Base-by-base conservation (phyloP, 2,888 invertebrate species). In the Cantharis nigra region DNA sequence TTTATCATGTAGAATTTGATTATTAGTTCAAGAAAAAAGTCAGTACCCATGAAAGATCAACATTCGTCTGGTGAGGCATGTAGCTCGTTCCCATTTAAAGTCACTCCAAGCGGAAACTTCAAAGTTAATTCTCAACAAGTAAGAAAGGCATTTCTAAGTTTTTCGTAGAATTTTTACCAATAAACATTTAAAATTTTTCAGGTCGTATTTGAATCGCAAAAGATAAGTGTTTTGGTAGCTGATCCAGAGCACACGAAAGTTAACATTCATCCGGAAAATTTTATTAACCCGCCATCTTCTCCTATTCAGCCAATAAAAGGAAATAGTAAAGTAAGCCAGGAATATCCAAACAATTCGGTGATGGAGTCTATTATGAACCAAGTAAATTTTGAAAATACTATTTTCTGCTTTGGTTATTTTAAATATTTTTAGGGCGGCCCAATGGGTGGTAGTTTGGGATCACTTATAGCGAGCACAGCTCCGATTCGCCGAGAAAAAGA, bases 51-150 rank as follows among this genome's bases (percentile, higher is more conserved):
- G 14, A 78, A 79, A 63, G 67, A 72, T 9, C 62, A 63, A 11
- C 74, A 77, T 71, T 78, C 73, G 70, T 75, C 80, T 75, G 80
- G 78, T 69, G 83, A 83, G 49, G 79, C 76, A 75, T 82, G 82
- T 67, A 82, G 82, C 70, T 80, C 88, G n/a, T 93, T 93, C 85
- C 93, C 93, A 3, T 93, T 93, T 83, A 91, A 91, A 85, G 86
- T 90, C 2, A 93, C 93, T 0, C 92, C 93, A 0, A 94, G 94
- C 86, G 93, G 93, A 81, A 92, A 93, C 85, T 88, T 93, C 72
- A 93, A 93, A 89, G 91, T 94, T 77, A 90, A 92, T 75, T 92
- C 93, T 2, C 92, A 93, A 87, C 93, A 93, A 90, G 93, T 93
- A 81, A 78, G 13, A 1, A n/a, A 1, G 4, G 26, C 7, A 9